Evolutionary conservation across 2,113 vertebrate species (phyloP).

Genomic region (Prunella himalayana): DNA sequence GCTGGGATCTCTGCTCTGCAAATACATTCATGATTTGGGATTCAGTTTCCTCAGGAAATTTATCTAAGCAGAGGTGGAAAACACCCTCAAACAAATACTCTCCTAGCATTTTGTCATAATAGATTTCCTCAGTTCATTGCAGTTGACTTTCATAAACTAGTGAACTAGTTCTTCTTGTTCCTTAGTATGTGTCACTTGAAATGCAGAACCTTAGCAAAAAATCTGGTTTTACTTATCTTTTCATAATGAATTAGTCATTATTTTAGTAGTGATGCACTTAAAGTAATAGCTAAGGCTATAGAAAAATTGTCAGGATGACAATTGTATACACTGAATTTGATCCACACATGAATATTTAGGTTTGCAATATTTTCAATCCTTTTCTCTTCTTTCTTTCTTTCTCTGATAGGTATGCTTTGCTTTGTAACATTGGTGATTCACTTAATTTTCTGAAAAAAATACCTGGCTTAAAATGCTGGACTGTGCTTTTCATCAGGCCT

Average conservation of each 20-base stretch:
- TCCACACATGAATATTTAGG: background rate
- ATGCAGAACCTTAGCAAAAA: background rate
- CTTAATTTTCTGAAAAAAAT: background rate
- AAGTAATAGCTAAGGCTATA: background rate
- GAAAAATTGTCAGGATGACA: background rate
- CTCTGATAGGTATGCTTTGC: background rate
- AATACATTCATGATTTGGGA: background rate
- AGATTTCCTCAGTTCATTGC: background rate
- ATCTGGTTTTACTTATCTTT: background rate
- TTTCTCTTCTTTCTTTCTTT: background rate
- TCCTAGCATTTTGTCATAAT: background rate
- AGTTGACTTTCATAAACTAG: background rate
- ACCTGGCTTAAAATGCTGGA: background rate
- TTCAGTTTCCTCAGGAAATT: background rate
- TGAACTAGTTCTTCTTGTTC: background rate
- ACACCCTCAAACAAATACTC: background rate
- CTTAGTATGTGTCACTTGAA: background rate
- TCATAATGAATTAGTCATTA: background rate
- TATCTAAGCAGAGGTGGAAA: background rate
- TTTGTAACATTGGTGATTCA: background rate
- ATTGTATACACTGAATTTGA: background rate
- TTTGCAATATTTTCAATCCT: background rate
- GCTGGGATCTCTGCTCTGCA: background rate
- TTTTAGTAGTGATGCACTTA: background rate
- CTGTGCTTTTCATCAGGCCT: background rate